Conservation (phyloP, 2,113 vertebrate genomes). For the Cyanoliseus patagonus region DNA sequence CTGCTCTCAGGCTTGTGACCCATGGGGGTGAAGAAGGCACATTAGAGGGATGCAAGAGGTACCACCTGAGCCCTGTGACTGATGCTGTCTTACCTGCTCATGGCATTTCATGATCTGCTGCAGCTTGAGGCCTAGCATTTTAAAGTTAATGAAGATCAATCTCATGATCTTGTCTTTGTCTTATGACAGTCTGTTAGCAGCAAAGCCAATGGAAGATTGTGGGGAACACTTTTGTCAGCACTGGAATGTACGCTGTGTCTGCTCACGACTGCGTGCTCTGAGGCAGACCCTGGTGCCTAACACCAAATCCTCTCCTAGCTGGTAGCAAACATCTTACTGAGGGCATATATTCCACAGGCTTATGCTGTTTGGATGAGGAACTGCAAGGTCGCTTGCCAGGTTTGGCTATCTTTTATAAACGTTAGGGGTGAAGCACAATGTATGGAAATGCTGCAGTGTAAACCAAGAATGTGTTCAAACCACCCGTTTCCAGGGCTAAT, state of each 20-base stretch:
- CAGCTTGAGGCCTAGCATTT: not conserved
- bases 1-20: not conserved
- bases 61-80: not conserved
- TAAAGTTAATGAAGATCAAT: not conserved
- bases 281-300: not conserved
- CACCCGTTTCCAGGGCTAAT: not conserved
- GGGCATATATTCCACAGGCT: not conserved
- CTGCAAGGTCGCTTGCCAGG: accelerated
- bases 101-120: not conserved
- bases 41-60: not conserved
- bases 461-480: not conserved
- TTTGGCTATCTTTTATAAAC: not conserved
- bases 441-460: not conserved
- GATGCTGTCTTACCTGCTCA: not conserved
- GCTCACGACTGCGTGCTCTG: accelerated
- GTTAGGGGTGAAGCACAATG: not conserved
- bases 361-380: not conserved
- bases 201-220: not conserved
- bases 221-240: not conserved
- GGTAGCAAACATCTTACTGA: not conserved
- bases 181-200: not conserved
- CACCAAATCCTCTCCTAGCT: not conserved
- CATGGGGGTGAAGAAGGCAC: not conserved
- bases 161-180: not conserved
- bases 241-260: not conserved